Evolutionary conservation across 2,888 invertebrate genomes (phyloP), one percentile per base, ranked within the genome.

Genomic region (Buathra laborator): DNA sequence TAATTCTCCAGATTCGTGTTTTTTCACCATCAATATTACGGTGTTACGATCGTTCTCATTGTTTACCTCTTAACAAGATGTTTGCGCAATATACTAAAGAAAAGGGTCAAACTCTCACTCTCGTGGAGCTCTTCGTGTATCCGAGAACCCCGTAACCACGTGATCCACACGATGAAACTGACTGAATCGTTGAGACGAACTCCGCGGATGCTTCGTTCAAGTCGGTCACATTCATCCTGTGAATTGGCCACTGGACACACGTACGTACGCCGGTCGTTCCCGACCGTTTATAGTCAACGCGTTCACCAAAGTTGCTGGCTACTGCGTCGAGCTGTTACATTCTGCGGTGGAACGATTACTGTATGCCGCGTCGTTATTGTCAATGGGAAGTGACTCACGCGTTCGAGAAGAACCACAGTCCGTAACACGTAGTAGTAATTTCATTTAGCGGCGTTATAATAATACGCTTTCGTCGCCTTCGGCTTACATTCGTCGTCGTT

Each of bases 371-470:
- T 77, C 84, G 72, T 84, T 81, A 84, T 84, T 72, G 72, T 84
- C 81, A 84, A 84, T 84, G 84, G 81, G 77, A 78, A 81, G 81
- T 84, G 84, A 84, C 68, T 84, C 84, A 84, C 84, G 68, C 68
- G 44, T 66, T 48, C 56, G 56, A 24, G 66, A 64, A 62, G 62
- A 62, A 62, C 32, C 62, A 32, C 62, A 6, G 32, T 29, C 62
- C 62, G 62, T 62, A 62, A 62, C 29, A 29, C 62, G 62, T 29
- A 14, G 62, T 77, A 64, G 81, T 81, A 84, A 84, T 84, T 84
- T 84, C 81, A 84, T 84, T 84, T 84, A 84, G 84, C 84, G 74
- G 81, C 74, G 77, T 84, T 78, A 78, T 78, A 84, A 84, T 81
- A 72, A 84, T 70, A 84, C 81, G 59, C 66, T 78, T 67, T 84